Percentiles rank a stretch among this genome's conserved stretches.
These are phyloP conservation scores for Epistrophe eligans DNA, from an alignment of 2,888 invertebrate genomes.

Conservation along the genomic window DNA sequence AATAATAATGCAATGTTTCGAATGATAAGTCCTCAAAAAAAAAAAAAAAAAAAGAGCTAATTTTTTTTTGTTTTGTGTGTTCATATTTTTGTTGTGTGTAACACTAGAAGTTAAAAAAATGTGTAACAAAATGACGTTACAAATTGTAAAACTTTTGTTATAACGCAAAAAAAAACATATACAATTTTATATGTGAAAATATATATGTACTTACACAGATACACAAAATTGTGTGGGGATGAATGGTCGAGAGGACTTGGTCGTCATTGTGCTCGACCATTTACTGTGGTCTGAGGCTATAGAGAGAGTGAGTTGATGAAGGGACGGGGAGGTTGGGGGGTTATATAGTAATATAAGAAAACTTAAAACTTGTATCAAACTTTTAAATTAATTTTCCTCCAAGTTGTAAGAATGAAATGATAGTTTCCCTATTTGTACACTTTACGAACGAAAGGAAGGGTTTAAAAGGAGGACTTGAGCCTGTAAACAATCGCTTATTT, in stretches of 20 bases:
- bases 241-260: slow-evolving; percentile 3
- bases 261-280: neutral
- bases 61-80: slow-evolving; percentile 4
- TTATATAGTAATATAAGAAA: slow-evolving; percentile 49
- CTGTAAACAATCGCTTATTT: slow-evolving; percentile 45
- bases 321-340: too few relatives aligned
- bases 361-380: slow-evolving; percentile 74
- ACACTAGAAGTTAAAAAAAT: slow-evolving; percentile 35
- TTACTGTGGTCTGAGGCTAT: neutral
- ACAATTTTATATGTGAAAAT: neutral
- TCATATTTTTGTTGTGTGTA: slow-evolving; percentile 47
- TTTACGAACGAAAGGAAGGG: neutral
- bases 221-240: neutral
- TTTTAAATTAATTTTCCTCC: slow-evolving; percentile 75
- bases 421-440: slow-evolving; percentile 23
- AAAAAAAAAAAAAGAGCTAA: too few relatives aligned
- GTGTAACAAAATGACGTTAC: slow-evolving; percentile 63
- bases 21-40: slow-evolving; percentile 52
- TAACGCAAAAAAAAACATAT: slow-evolving; percentile 48
- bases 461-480: neutral
- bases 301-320: neutral
- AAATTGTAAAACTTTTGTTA: slow-evolving; percentile 74
- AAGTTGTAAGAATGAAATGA: slow-evolving; percentile 26
- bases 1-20: slow-evolving; percentile 12
- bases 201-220: neutral